These are phyloP conservation scores for Diachrysia chrysitis DNA, from an alignment of 2,888 invertebrate species.

Conservation along the genomic window DNA sequence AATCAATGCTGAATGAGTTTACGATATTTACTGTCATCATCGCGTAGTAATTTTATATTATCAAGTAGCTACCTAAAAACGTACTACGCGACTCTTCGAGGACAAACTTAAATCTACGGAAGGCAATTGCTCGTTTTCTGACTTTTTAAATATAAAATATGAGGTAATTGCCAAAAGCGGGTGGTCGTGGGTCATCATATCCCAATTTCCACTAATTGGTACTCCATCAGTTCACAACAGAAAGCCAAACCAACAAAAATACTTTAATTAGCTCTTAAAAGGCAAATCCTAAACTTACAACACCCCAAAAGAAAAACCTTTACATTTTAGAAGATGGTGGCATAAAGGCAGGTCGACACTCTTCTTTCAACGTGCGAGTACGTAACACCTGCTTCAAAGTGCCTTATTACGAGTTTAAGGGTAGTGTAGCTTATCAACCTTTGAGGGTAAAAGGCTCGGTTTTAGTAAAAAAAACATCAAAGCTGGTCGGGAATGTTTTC, in stretches of 20 bases:
- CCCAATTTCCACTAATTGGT: not conserved
- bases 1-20: not conserved
- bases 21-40: not conserved
- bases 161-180: too few species aligned
- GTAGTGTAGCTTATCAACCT: slow-evolving; percentile 86
- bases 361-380: slow-evolving; percentile 70
- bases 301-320: slow-evolving; percentile 74
- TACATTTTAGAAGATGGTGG: slow-evolving; percentile 62
- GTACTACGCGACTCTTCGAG: too few species aligned
- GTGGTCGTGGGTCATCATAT: not conserved
- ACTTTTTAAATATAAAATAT: too few species aligned
- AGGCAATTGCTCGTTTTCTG: too few species aligned
- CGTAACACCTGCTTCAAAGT: slow-evolving; percentile 85
- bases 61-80: too few species aligned
- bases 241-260: slow-evolving; percentile 45
- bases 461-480: slow-evolving; percentile 83
- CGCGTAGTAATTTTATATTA: too few species aligned
- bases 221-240: slow-evolving; percentile 35
- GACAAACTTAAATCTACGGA: too few species aligned
- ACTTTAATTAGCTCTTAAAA: slow-evolving; percentile 67
- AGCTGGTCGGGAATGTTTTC: slow-evolving; percentile 85
- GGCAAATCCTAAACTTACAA: slow-evolving; percentile 57
- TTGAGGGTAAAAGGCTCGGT: slow-evolving; percentile 74
- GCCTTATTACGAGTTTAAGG: slow-evolving; percentile 84
- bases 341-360: slow-evolving; percentile 76